A percentile compares a stretch with the other conserved stretches of the same genome.
phyloP scores from a whole-genome alignment of 2,113 vertebrate genomes.

The Lepus americanus region DNA sequence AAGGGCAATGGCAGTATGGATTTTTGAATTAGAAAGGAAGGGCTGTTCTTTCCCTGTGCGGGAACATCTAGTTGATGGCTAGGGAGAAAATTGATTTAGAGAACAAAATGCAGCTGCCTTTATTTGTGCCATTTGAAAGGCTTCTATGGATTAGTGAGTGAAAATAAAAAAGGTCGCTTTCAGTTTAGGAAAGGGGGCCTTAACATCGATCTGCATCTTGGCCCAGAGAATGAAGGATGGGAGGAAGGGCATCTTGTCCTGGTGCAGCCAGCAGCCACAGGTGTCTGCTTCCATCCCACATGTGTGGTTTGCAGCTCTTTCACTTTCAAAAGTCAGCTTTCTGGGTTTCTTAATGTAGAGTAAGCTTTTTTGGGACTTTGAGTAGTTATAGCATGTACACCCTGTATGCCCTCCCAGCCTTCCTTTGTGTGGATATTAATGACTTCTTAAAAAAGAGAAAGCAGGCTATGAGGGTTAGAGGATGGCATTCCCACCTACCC shows the following conservation, averaged over 20 bases:
- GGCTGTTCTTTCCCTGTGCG: constrained; percentile 88
- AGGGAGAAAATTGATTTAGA: constrained; percentile 89
- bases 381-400: background rate
- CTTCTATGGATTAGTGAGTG: constrained; percentile 85
- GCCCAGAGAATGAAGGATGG: constrained; percentile 67
- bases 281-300: background rate
- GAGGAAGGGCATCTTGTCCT: background rate
- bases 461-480: background rate
- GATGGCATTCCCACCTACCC: background rate
- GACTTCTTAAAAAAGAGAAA: background rate
- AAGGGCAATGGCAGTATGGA: constrained; percentile 91
- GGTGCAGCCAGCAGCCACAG: background rate
- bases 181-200: constrained; percentile 74
- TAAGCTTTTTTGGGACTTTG: background rate
- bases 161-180: constrained; percentile 83
- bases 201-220: constrained; percentile 77
- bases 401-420: background rate
- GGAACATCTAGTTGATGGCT: constrained; percentile 88
- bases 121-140: constrained; percentile 86
- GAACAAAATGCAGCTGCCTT: constrained; percentile 86
- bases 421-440: background rate
- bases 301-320: background rate
- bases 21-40: constrained; percentile 92
- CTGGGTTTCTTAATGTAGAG: background rate
- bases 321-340: background rate